Conservation (phyloP, 2,113 vertebrate genomes). For the Petromus typicus region DNA sequence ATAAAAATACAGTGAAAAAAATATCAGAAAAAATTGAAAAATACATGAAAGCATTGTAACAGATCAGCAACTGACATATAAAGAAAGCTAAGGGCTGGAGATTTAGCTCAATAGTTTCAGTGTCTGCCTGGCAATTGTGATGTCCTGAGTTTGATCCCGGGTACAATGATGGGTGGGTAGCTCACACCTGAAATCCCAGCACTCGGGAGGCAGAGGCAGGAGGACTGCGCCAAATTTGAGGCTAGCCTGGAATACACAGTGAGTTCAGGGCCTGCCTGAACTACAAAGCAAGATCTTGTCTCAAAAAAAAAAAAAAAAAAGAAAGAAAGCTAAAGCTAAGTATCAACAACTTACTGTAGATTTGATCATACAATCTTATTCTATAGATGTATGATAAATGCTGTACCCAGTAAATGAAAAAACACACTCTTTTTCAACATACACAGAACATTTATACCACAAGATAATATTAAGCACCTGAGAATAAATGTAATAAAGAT, state of each 20-base stretch:
- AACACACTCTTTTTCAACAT: neutral
- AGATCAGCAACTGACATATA: neutral
- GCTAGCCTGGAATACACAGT: no score
- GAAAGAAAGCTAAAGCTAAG: neutral
- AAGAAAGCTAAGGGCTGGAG: neutral
- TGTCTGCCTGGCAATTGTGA: no score
- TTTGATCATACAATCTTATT: neutral
- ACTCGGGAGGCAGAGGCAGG: no score
- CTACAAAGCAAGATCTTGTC: no score
- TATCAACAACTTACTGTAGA: neutral
- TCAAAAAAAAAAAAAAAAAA: no score
- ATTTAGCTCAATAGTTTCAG: no score
- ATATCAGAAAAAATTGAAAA: neutral
- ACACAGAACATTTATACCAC: neutral
- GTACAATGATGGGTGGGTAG: no score
- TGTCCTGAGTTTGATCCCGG: no score
- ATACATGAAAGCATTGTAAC: neutral
- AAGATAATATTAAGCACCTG: neutral
- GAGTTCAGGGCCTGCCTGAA: no score
- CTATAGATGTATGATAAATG: neutral
- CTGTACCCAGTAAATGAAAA: neutral
- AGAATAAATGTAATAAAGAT: constrained; percentile 7
- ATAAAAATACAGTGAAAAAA: neutral
- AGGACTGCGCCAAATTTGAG: no score
- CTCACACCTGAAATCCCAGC: no score